Conservation (phyloP, 2,797 vertebrate genomes). For the Clarias laeviceps region DNA sequence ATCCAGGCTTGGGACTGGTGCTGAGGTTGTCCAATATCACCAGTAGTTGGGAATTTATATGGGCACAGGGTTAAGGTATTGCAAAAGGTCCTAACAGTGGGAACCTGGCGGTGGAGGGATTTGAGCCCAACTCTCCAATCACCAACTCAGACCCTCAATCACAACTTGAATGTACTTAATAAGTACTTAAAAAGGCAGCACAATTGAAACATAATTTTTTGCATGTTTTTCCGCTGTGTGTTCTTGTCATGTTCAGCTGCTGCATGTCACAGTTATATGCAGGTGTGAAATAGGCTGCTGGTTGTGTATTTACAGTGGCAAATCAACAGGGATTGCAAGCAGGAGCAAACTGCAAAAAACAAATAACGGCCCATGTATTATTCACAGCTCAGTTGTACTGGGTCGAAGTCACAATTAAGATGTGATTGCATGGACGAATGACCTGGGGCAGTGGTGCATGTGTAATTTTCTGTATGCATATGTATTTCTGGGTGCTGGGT, state of each 20-base stretch:
- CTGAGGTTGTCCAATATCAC: too few species aligned
- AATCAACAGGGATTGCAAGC: constrained; percentile 35
- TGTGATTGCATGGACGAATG: constrained; percentile 38
- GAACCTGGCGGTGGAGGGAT: too few species aligned
- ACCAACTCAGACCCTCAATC: too few species aligned
- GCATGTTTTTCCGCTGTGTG: background rate
- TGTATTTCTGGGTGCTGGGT: constrained; percentile 36
- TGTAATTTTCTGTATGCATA: constrained; percentile 39
- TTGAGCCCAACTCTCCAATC: too few species aligned
- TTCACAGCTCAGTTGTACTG: constrained; percentile 43
- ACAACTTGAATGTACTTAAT: background rate
- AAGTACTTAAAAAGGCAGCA: background rate
- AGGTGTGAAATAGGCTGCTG: background rate
- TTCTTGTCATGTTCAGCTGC: background rate
- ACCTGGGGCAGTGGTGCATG: constrained; percentile 9
- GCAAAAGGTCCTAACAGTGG: too few species aligned
- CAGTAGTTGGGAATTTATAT: too few species aligned
- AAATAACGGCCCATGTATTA: constrained; percentile 38
- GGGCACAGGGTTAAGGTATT: too few species aligned
- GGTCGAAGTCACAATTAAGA: constrained; percentile 40
- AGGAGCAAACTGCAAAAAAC: constrained; percentile 24
- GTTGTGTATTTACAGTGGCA: background rate
- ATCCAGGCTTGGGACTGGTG: too few species aligned
- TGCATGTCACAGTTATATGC: background rate
- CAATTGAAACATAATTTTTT: background rate